phyloP scores from a whole-genome alignment of 35 echinoderm and acorn worm species.

The Ophioderma brevispina region DNA sequence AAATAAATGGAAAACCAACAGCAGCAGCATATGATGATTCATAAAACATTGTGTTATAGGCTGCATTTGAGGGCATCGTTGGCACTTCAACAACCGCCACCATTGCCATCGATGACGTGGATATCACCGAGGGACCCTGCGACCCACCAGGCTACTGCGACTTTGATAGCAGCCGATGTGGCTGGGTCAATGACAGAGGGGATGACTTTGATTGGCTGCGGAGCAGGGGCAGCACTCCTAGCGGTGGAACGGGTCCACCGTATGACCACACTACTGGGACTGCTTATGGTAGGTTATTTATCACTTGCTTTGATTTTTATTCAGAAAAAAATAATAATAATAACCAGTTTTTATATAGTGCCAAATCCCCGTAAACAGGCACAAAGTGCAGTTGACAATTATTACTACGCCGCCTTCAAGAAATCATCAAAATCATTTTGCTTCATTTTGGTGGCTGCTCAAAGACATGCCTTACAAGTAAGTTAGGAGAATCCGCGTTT shows the following conservation, averaged over 20 bases:
- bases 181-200: conserved; percentile 48
- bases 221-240: conserved; percentile 14
- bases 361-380: too few relatives aligned
- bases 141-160: conserved; percentile 68
- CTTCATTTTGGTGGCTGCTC: too few relatives aligned
- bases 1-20: too few relatives aligned
- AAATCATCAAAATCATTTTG: too few relatives aligned
- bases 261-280: conserved; percentile 62
- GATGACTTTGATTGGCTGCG: conserved; percentile 77
- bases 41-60: conserved; percentile 23
- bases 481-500: too few relatives aligned
- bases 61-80: conserved; percentile 46
- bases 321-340: too few relatives aligned
- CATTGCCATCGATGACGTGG: conserved; percentile 61
- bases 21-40: too few relatives aligned
- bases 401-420: too few relatives aligned
- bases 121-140: conserved; percentile 39
- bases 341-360: too few relatives aligned
- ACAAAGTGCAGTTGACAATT: too few relatives aligned
- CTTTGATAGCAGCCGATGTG: conserved; percentile 73
- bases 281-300: conserved; percentile 34
- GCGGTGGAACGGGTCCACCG: conserved; percentile 33
- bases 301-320: too few relatives aligned
- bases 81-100: conserved; percentile 34
- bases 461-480: too few relatives aligned